Evolutionary conservation across 2,113 vertebrate genomes (phyloP).

Genomic region (Hydrochoerus hydrochaeris): DNA sequence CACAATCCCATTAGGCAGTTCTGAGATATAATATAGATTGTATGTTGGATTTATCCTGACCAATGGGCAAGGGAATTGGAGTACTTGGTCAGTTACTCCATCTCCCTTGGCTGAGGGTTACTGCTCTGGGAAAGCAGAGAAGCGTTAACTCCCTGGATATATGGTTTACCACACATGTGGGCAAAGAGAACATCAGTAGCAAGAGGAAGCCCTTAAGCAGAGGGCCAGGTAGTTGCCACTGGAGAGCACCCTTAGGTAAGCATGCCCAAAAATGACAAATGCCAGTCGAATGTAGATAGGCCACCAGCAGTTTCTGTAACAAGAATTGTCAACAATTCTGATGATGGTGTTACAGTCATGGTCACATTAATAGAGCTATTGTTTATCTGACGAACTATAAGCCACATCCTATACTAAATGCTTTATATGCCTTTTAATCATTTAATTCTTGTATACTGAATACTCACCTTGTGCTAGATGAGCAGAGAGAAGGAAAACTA

Average conservation of each 20-base stretch:
- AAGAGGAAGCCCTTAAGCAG: neutral
- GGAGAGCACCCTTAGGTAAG: neutral
- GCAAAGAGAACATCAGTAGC: neutral
- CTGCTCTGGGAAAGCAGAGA: neutral
- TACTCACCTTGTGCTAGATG: neutral
- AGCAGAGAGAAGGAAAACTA: neutral
- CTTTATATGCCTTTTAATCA: neutral
- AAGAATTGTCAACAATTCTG: neutral
- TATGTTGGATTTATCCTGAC: neutral
- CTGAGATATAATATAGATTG: neutral
- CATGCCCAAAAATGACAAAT: neutral
- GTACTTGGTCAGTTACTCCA: neutral
- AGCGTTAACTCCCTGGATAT: neutral
- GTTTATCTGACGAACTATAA: neutral
- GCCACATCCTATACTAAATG: neutral
- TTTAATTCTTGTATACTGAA: conserved; percentile 7
- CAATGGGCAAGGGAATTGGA: neutral
- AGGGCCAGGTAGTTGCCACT: neutral
- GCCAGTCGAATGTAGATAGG: neutral
- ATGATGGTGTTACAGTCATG: neutral
- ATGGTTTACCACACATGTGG: neutral
- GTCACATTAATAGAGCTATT: neutral
- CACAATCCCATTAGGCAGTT: neutral
- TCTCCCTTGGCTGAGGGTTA: neutral
- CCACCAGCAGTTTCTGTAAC: neutral